Evolutionary conservation across 2,888 invertebrate genomes (phyloP), one percentile per base, ranked within the genome.

Genomic region (Poecilus cupreus): DNA sequence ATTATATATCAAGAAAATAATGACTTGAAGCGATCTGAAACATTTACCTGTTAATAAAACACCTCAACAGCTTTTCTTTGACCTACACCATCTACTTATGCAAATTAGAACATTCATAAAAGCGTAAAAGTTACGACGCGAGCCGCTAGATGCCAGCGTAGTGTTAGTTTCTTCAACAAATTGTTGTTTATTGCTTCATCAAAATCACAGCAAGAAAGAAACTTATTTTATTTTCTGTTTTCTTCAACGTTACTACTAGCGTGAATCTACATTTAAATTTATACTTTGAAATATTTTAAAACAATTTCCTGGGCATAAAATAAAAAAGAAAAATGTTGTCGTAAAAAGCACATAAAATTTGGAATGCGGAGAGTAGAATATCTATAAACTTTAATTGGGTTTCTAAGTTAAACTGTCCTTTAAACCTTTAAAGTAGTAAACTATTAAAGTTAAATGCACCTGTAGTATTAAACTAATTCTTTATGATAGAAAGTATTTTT

Each of bases 31-130:
- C 64, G 37, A 37, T 68, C 10, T 16, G 16, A 24, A 60, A 68
- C 64, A 68, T 68, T 68, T 68, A 11, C 13, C 32, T 37, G 37
- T 68, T 68, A 32, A 68, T 37, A 68, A 60, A 60, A 68, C 37
- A 68, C 37, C 37, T 68, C 64, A 18, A 13, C n/a, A n/a, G 60
- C 3, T n/a, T 24, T 60, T 16, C 32, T 60, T 60, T 68, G 16
- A 18, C 32, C 11, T 32, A 68, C 64, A 37, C 64, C 37, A 68
- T 68, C 64, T 68, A 37, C 37, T 68, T 68, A 68, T 68, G 64
- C 39, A 68, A 68, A 68, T 68, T 37, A 68, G 5, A 68, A 37
- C 37, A 20, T 51, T 51, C 51, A 68, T 68, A 32, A 68, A 37
- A 16, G 13, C 51, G 37, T 68, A 32, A 68, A 37, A 16, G 13